phyloP scores from a whole-genome alignment of 92 coral and sea anemone species.

The Phenganax marumi region DNA sequence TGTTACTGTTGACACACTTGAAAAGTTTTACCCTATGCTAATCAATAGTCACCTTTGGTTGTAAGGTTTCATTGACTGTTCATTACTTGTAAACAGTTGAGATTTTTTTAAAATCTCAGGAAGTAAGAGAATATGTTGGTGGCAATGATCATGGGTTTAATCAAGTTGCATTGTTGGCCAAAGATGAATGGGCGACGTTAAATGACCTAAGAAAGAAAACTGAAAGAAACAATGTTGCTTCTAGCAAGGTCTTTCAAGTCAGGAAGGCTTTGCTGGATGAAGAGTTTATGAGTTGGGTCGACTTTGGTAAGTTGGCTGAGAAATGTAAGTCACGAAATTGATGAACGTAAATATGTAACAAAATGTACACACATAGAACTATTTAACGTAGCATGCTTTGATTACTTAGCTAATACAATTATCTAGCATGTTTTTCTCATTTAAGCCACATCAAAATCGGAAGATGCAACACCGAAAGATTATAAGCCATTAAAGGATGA shows the following conservation, averaged over 20 bases:
- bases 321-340: too few species aligned
- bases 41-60: not conserved
- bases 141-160: conserved; percentile 2
- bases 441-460: too few species aligned
- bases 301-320: conserved; percentile 1
- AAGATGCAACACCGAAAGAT: too few species aligned
- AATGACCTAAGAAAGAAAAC: not conserved
- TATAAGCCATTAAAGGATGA: too few species aligned
- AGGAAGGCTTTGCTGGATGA: not conserved
- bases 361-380: too few species aligned
- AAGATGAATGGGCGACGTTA: not conserved
- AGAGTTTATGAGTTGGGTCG: not conserved
- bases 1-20: not conserved
- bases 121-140: conserved; percentile 11
- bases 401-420: too few species aligned
- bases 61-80: not conserved
- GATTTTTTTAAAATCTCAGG: not conserved
- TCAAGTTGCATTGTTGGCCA: not conserved
- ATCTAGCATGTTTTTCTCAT: too few species aligned
- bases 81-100: not conserved
- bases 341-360: too few species aligned
- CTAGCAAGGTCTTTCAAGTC: not conserved
- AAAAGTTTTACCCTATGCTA: not conserved
- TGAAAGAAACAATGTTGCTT: not conserved
- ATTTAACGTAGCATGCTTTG: too few species aligned